Evolutionary conservation across 2,888 invertebrate species (phyloP).

Genomic region (Nezara viridula): DNA sequence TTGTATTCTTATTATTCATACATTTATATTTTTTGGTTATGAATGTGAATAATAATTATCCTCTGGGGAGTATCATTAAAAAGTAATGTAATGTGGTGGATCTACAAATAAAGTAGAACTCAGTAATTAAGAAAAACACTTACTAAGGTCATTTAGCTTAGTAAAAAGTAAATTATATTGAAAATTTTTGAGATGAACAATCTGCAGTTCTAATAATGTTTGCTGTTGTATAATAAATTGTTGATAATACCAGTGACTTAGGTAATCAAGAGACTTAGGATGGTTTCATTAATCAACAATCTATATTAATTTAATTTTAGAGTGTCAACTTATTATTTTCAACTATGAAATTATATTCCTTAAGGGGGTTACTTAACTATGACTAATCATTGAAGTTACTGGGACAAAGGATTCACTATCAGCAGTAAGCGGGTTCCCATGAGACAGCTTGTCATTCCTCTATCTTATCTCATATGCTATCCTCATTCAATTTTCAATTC

Average conservation of each 20-base stretch:
- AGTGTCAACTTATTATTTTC: not conserved
- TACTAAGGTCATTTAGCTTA: not conserved
- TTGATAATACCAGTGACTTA: not conserved
- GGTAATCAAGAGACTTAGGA: not conserved
- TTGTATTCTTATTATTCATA: no score
- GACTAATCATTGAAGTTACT: not conserved
- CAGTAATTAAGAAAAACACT: not conserved
- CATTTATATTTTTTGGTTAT: no score
- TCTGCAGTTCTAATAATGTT: not conserved
- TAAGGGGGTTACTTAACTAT: not conserved
- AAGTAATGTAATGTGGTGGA: no score
- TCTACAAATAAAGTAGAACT: not conserved
- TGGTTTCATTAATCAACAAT: not conserved
- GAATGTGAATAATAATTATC: no score
- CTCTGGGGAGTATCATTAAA: no score
- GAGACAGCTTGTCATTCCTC: conserved; percentile 19
- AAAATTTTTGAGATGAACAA: not conserved
- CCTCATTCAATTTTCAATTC: not conserved
- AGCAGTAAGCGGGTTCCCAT: not conserved
- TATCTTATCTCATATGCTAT: not conserved
- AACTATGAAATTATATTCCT: not conserved
- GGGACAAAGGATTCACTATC: not conserved
- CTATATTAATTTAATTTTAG: not conserved
- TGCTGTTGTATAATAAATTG: not conserved
- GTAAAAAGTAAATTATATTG: not conserved